Evolutionary conservation across 2,888 invertebrate genomes (phyloP), one percentile per base, ranked within the genome.

Genomic region (Cryptocheilus praepositus): DNA sequence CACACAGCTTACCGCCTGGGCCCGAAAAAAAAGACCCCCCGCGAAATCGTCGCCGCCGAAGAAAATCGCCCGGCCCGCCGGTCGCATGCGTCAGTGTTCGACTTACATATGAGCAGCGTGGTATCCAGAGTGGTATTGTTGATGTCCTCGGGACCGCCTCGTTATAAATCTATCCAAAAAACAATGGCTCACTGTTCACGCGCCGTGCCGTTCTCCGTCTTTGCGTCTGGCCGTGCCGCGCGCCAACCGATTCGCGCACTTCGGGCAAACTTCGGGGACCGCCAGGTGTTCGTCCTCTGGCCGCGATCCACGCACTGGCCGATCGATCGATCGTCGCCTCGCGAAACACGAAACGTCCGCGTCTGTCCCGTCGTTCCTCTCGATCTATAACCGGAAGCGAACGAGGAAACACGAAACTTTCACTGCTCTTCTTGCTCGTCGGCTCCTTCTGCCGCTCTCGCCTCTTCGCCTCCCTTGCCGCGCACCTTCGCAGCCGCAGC

Each of bases 21-120:
- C n/a, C n/a, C n/a, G n/a, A n/a, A n/a, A n/a, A n/a, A n/a, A n/a
- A n/a, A n/a, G n/a, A n/a, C n/a, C n/a, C n/a, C n/a, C n/a, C n/a
- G n/a, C n/a, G n/a, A n/a, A n/a, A n/a, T 7, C 28, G 28, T 7
- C 28, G 15, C 3, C 15, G 61, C 22, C 46, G 64, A 56, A 3
- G 0, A 43, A 25, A 53, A 28, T 28, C n/a, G n/a, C n/a, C n/a
- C n/a, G n/a, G n/a, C n/a, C n/a, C n/a, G n/a, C n/a, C n/a, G n/a
- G n/a, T n/a, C n/a, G n/a, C n/a, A n/a, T n/a, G n/a, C n/a, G n/a
- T n/a, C n/a, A 45, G 36, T 7, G 11, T 11, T n/a, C 15, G 36
- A 86, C 88, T 87, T 86, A 88, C 88, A 85, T 87, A 87, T 82
- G 81, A 88, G 86, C 87, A 88, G 84, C 77, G 82, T 83, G 81